Evolutionary conservation across 37 sponge, comb jelly and placozoan species (phyloP), one percentile per base, ranked within the genome.

Genomic region (Axinella damicornis): DNA sequence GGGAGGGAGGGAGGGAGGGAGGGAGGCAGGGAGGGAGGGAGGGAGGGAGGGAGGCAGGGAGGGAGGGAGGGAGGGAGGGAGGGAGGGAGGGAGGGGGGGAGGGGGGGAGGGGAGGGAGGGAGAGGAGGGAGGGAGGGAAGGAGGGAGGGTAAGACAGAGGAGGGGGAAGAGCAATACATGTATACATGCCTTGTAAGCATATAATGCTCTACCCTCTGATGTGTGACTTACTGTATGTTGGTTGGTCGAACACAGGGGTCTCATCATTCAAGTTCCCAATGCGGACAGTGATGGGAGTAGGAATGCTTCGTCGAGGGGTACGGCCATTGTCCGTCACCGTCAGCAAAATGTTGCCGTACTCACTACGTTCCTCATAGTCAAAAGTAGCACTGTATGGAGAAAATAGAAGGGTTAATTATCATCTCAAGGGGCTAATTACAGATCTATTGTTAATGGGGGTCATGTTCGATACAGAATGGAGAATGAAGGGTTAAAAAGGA

Each of bases 231-330:
- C 90, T 80, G 76, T 80, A 90, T 17, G 27, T 16, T 24, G 63
- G 18, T 14, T 41, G 75, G 36, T 72, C 76, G 68, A 91, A 91
- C 2, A 59, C 71, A 58, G 91, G 85, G 56, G 61, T 31, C 22
- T 85, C 73, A 59, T 81, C 85, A 36, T 91, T 85, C 32, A 91
- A 13, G 72, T 91, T 85, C 21, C 16, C 46, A 11, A 91, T 76
- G 17, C 32, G 40, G 5, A 91, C 69, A 20, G 55, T 74, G n/a
- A 85, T 57, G 0, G 62, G 34, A 15, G 64, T 41, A 19, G 79
- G 69, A 2, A 21, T 27, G 30, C 86, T 85, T 25, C 17, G n/a
- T 12, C 86, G 76, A 31, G 54, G 73, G 13, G 60, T 67, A 1
- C 39, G 59, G n/a, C 86, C 81, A 57, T 82, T 78, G 71, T 91